Conservation (phyloP, 1,140 invertebrate genomes). For the Nasonia vitripennis region DNA sequence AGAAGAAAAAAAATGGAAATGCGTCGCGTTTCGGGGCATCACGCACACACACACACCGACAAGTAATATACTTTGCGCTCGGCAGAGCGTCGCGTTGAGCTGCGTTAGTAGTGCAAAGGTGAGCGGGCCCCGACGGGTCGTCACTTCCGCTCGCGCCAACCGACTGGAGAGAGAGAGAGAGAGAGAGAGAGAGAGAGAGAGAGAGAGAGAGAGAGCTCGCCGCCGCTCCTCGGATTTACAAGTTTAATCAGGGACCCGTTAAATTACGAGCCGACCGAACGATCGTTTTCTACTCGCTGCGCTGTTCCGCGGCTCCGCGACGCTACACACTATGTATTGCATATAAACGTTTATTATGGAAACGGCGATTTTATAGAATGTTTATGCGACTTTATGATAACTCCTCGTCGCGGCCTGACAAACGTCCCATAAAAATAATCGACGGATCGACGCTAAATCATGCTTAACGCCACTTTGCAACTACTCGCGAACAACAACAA, state of each 20-base stretch:
- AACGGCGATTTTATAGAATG: too few relatives aligned
- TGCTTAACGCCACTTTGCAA: background rate
- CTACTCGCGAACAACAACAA: background rate
- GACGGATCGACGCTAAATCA: background rate
- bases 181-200: too few relatives aligned
- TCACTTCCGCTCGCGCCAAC: conserved; percentile 73
- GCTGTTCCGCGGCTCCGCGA: too few relatives aligned
- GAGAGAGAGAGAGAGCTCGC: conserved; percentile 56
- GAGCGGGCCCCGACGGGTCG: conserved; percentile 70
- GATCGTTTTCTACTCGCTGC: background rate
- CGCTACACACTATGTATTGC: too few relatives aligned
- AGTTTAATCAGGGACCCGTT: conserved; percentile 74
- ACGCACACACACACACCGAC: too few relatives aligned
- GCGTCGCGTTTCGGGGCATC: conserved; percentile 58
- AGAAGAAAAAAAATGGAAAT: background rate
- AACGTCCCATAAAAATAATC: conserved; percentile 19
- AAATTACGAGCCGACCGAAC: conserved; percentile 61
- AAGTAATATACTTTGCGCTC: conserved; percentile 20
- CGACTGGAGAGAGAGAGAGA: conserved; percentile 54
- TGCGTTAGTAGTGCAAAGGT: conserved; percentile 74
- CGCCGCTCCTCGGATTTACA: conserved; percentile 72
- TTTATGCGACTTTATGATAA: background rate
- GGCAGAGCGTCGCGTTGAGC: conserved; percentile 57
- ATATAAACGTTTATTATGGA: too few relatives aligned
- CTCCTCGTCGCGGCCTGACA: background rate